phyloP scores from a whole-genome alignment of 2,888 invertebrate species.

The Polyommatus icarus region DNA sequence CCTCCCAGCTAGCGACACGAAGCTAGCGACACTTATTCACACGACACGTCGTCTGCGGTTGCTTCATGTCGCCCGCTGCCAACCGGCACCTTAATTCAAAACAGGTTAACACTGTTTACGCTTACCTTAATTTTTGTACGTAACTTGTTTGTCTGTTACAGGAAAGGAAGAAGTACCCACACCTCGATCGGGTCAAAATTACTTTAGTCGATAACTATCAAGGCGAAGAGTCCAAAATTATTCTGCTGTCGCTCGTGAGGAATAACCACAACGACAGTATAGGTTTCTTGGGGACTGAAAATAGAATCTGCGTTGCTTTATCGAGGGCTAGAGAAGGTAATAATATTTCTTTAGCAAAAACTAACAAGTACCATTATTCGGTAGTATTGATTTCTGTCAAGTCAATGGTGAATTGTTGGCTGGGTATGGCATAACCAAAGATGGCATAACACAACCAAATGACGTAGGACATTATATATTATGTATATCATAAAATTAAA shows the following conservation, averaged over 20 bases:
- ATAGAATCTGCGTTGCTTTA: conserved; percentile 88
- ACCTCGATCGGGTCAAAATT: conserved; percentile 79
- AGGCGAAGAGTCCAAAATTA: conserved; percentile 89
- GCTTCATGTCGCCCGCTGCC: no score
- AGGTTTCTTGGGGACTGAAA: conserved; percentile 85
- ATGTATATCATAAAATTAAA: no score
- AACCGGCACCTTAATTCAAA: no score
- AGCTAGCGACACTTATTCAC: no score
- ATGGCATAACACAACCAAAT: no score
- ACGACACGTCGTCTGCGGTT: no score
- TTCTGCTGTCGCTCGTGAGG: conserved; percentile 88
- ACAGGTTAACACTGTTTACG: no score
- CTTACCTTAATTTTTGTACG: neutral
- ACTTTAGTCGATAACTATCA: conserved; percentile 89
- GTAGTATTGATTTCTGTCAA: neutral
- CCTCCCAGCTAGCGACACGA: no score
- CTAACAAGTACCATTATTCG: no score
- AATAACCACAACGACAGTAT: conserved; percentile 83
- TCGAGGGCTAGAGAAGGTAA: conserved; percentile 82
- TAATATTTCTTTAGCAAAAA: neutral
- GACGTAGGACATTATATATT: no score
- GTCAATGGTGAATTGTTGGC: neutral
- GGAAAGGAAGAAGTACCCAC: conserved; percentile 54
- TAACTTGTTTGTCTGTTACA: conserved; percentile 45
- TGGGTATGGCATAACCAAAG: no score